Evolutionary conservation across 2,113 vertebrate genomes (phyloP), one percentile per base, ranked within the genome.

Genomic region (Corythornis madagascariensis): DNA sequence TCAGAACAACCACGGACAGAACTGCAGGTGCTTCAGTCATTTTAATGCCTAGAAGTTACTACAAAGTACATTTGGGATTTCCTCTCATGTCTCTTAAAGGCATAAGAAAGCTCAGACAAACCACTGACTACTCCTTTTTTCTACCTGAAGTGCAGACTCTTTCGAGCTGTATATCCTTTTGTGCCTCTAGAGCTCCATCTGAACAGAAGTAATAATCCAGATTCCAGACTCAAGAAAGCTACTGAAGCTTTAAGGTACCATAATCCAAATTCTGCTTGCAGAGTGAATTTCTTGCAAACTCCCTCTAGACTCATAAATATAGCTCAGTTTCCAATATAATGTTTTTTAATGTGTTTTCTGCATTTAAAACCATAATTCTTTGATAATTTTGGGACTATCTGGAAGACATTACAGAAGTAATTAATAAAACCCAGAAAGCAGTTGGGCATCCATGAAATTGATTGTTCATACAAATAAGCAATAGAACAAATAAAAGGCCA

Each of bases 361-460:
- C 57, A 86, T 83, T 94, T 90, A 88, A 90, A 95, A 76, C 43
- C n/a, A 61, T 72, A 89, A 81, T 65, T n/a, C 48, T 64, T 78
- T 74, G 55, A 76, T 73, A 94, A 78, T 50, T 91, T 81, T 7
- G 24, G 40, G 60, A 90, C 71, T 88, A 91, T 56, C 45, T 86
- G 24, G 47, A 95, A 86, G 48, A 88, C 7, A 29, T 15, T 19
- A 40, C 22, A 59, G 2, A 3, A n/a, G 29, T 48, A 48, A 50
- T 50, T 50, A 24, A 50, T 24, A 50, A 3, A 20, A 55, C 38
- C 4, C 52, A 78, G 29, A 67, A 89, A 60, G 61, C 26, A 90
- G 33, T 15, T 70, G 29, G 52, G 25, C 47, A 79, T 86, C 79
- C 82, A 72, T 77, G 16, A 88, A 64, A 16, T 63, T 63, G 24